Conservation (phyloP, 2,797 vertebrate genomes). For the Chromis chromis region DNA sequence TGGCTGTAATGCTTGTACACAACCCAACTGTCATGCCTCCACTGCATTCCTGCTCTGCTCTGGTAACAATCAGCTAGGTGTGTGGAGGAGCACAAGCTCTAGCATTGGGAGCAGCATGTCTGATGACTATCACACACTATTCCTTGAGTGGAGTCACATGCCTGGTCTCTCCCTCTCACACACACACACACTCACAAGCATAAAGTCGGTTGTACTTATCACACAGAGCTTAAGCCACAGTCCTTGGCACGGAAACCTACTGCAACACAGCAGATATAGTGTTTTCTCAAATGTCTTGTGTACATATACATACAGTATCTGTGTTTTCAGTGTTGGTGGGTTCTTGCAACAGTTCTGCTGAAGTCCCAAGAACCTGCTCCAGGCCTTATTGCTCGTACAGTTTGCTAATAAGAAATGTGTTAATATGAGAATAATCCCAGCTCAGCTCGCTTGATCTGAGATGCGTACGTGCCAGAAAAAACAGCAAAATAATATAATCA, state of each 20-base stretch:
- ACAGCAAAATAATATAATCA: background rate
- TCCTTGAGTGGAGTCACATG: slow-evolving; percentile 69
- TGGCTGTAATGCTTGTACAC: slow-evolving; percentile 14
- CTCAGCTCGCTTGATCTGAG: slow-evolving; percentile 1
- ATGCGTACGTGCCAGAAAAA: background rate
- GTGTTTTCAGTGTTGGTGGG: background rate
- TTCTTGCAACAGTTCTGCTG: background rate
- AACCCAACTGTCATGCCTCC: background rate
- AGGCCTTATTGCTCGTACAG: background rate
- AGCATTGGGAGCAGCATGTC: slow-evolving; percentile 45
- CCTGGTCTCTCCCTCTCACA: background rate
- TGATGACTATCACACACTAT: slow-evolving; percentile 72
- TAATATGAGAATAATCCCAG: slow-evolving; percentile 22
- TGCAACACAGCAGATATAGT: background rate
- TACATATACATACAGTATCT: background rate
- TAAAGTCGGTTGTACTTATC: slow-evolving; percentile 10
- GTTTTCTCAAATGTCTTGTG: background rate
- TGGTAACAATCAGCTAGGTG: slow-evolving; percentile 42
- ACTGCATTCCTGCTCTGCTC: slow-evolving; percentile 32
- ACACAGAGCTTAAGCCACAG: slow-evolving; percentile 26
- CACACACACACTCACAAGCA: slow-evolving; percentile 10
- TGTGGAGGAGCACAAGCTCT: slow-evolving; percentile 56
- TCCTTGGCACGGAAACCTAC: background rate
- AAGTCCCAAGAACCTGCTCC: background rate
- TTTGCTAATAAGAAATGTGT: slow-evolving; percentile 10